Evolutionary conservation across 2,113 vertebrate species (phyloP), one percentile per base, ranked within the genome.

Genomic region (Crotalus horridus): DNA sequence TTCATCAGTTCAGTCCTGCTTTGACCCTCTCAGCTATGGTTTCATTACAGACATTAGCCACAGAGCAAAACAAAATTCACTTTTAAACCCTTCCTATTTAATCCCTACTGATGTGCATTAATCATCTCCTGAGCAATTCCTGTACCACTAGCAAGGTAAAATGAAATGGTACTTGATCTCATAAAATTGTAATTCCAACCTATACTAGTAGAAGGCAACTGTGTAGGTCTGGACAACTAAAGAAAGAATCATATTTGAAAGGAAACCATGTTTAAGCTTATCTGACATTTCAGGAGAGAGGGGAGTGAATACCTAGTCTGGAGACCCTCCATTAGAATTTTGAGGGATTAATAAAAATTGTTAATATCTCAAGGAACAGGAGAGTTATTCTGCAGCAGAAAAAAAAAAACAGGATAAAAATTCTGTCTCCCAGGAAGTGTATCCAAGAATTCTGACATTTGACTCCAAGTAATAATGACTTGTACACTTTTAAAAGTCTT

Each of bases 181-280:
- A 93, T 89, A 89, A 89, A 85, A 58, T 56, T n/a, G 69, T 56
- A 61, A 93, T 93, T 93, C 90, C 87, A 91, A 91, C 74, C 93
- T 56, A 24, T 55, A 69, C n/a, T 43, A 20, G 43, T 46, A 85
- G 13, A 21, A 91, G 90, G 87, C 61, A 10, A 91, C 53, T 56
- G 46, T 48, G 6, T 48, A 48, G 54, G 43, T 61, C 87, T 81
- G 90, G 64, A 89, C 33, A 89, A 87, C 86, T 89, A 85, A 85
- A 93, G n/a, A 89, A 88, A 93, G 89, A 91, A 54, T 93, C 81
- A 89, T 86, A 69, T 89, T 91, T 59, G 69, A 61, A 85, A 33
- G 87, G 29, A 91, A 93, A 89, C 33, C n/a, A 11, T 61, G 87
- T 91, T 91, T 91, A 90, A 93, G 69, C 55, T 43, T 91, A 85